Evolutionary conservation across 2,113 vertebrate species (phyloP).

Genomic region (Sphaerodactylus townsendi): DNA sequence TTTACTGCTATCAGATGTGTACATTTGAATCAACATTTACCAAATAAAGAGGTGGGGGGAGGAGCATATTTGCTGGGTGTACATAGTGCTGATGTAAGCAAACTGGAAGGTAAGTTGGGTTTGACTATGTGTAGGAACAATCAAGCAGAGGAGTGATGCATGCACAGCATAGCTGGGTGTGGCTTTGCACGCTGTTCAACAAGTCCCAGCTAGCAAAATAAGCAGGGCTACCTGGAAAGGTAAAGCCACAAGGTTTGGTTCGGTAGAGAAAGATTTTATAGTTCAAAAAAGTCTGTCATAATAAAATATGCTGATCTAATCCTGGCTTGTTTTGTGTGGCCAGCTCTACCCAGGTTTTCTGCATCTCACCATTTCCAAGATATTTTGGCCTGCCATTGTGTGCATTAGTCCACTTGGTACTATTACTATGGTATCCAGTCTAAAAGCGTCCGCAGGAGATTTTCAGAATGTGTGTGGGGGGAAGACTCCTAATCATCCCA

Average conservation of each 20-base stretch:
- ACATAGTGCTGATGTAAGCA: constrained; percentile 78
- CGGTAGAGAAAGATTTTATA: constrained; percentile 58
- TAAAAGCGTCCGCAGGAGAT: neutral
- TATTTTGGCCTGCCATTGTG: neutral
- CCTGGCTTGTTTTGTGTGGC: constrained; percentile 3
- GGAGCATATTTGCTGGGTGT: constrained; percentile 66
- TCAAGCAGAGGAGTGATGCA: constrained; percentile 69
- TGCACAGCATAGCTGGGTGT: constrained; percentile 76
- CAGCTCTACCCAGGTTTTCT: neutral
- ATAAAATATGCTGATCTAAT: constrained; percentile 60
- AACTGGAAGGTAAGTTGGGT: constrained; percentile 77
- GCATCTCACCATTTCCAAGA: neutral
- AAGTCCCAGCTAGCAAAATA: constrained; percentile 80
- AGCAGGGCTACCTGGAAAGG: constrained; percentile 77
- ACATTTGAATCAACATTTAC: constrained; percentile 56
- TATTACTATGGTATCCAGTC: neutral
- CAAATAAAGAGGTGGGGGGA: constrained; percentile 78
- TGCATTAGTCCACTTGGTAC: neutral
- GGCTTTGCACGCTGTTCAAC: constrained; percentile 75
- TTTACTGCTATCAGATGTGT: constrained; percentile 58
- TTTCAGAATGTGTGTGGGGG: neutral
- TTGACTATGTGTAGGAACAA: constrained; percentile 82
- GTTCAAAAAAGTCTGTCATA: constrained; percentile 65
- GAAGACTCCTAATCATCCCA: neutral
- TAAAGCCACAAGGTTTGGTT: constrained; percentile 63